Conservation (phyloP, 2,888 invertebrate species). For the Epirrhoe tristata region DNA sequence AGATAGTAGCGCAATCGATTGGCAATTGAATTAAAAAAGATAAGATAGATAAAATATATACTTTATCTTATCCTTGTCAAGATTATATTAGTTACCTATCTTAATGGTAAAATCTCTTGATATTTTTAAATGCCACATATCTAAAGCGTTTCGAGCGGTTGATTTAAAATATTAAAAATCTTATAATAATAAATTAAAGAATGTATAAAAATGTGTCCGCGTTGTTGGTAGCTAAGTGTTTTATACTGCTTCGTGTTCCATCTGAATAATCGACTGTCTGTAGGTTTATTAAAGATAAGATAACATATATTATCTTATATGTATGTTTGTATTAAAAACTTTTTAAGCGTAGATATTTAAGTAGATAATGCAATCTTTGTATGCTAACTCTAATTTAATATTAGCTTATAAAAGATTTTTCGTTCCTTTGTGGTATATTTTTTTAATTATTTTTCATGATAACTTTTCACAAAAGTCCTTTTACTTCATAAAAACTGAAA, state of each 20-base stretch:
- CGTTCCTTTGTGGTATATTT: slow-evolving; percentile 44
- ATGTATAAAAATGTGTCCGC: slow-evolving; percentile 24
- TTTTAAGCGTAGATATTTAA: slow-evolving; percentile 41
- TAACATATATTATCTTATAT: slow-evolving; percentile 25
- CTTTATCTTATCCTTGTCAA: background rate
- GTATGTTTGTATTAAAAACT: slow-evolving; percentile 32
- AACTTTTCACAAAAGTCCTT: slow-evolving; percentile 6
- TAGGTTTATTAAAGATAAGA: slow-evolving; percentile 39
- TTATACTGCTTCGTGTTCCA: slow-evolving; percentile 42
- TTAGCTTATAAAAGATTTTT: slow-evolving; percentile 33
- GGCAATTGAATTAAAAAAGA: background rate
- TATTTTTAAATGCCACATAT: slow-evolving; percentile 26
- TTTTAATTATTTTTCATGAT: slow-evolving; percentile 38
- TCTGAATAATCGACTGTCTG: slow-evolving; percentile 43
- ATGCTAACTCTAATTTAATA: slow-evolving; percentile 33
- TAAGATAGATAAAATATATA: background rate
- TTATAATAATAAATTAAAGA: slow-evolving; percentile 23
- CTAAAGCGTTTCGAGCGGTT: slow-evolving; percentile 22
- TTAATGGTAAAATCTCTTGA: slow-evolving; percentile 8
- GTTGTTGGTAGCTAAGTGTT: slow-evolving; percentile 38
- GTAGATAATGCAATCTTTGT: slow-evolving; percentile 40
- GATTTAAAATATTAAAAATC: slow-evolving; percentile 25
- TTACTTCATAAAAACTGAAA: background rate
- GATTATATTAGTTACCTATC: background rate
- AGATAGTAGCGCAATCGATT: background rate